Base-by-base conservation (phyloP, 53 echinoderm and acorn worm genomes). In the Henricia sp. region DNA sequence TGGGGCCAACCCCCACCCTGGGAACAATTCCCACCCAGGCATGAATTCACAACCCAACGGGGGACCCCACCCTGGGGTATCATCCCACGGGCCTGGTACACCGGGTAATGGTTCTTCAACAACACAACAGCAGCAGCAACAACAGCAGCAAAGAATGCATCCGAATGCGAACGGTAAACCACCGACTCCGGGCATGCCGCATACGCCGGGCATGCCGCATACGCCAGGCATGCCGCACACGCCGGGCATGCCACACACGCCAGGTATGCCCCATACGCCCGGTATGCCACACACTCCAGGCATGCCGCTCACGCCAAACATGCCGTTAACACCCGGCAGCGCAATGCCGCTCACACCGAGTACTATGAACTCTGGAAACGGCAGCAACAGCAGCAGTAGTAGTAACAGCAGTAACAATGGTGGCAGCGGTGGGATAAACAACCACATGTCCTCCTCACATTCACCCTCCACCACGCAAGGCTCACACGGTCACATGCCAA, bases 181-280 rank as follows among this genome's bases (percentile, higher is more conserved):
- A 36, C 93, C 96, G 11, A 91, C 89, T n/a, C 90, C 90, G n/a
- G 89, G 91, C 1, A 87, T 93, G 84, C 93, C 93, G 2, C 93
- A 92, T 70, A 89, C 91, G 5, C 91, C 90, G 11, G 89, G 91
- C 1, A 87, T 93, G 84, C 93, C 93, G 6, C 93, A 92, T 65
- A 89, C 91, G 6, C 91, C 87, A 2, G 80, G 82, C 3, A 89
- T 86, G 82, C 75, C 90, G 2, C 87, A 91, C 62, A 91, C 91
- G 12, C 91, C 91, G 0, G 86, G 91, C 10, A 77, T 82, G 83
- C 91, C 91, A 5, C 91, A 91, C 52, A 86, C 89, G 4, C 88
- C 89, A 0, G 86, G 77, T 20, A 93, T 89, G 89, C 93, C 89
- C 14, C 86, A 75, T 30, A 89, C 89, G 1, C 89, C 89, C 8